Conservation (phyloP, 2,888 invertebrate genomes). For the Ferrisia virgata region DNA sequence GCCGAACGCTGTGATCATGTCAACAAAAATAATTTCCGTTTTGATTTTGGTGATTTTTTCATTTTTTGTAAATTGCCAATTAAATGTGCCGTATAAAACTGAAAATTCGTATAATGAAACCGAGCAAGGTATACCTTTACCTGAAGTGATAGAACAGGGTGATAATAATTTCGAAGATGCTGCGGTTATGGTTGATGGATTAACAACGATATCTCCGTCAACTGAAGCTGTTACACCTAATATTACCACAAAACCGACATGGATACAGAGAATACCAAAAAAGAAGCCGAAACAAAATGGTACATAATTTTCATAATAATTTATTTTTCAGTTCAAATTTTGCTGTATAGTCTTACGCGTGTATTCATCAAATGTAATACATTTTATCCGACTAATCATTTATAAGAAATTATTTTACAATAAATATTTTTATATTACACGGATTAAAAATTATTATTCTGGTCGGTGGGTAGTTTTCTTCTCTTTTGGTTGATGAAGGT, state of each 20-base stretch:
- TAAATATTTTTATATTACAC: neutral
- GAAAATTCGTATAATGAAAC: neutral
- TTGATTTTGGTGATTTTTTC: neutral
- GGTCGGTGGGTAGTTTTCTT: neutral
- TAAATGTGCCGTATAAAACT: neutral
- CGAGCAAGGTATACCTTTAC: neutral
- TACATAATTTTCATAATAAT: neutral
- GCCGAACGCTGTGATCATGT: neutral
- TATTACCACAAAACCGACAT: slow-evolving; percentile 39
- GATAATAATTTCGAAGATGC: neutral
- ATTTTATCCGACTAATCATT: neutral
- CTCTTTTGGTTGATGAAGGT: neutral
- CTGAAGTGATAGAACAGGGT: neutral
- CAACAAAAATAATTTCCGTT: neutral
- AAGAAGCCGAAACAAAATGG: slow-evolving; percentile 1
- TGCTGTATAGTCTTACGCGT: neutral
- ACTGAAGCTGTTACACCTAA: neutral
- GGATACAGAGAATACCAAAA: slow-evolving; percentile 42
- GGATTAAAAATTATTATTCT: neutral
- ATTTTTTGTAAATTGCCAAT: neutral
- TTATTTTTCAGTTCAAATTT: neutral
- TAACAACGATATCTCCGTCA: neutral
- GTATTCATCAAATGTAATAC: neutral
- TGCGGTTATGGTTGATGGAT: neutral
- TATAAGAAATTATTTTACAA: slow-evolving; percentile 6